phyloP scores from a whole-genome alignment of 1,140 invertebrate genomes.

The Drosophila murphyi region DNA sequence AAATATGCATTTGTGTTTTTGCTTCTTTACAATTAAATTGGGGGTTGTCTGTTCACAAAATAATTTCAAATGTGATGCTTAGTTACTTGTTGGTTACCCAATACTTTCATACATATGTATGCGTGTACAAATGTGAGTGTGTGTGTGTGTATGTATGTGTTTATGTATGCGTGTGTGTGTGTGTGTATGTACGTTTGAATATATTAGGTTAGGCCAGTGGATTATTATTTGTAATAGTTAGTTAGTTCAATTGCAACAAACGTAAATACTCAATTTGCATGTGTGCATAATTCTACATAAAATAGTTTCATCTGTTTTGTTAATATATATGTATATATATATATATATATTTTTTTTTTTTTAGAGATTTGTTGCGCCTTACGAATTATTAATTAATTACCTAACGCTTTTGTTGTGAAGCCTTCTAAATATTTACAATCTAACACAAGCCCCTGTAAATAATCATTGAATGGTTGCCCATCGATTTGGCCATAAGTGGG shows the following conservation, averaged over 20 bases:
- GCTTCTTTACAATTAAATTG: constrained; percentile 43
- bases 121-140: constrained; percentile 13
- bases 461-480: constrained; percentile 63
- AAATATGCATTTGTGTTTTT: constrained; percentile 34
- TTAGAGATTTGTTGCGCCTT: constrained; percentile 47
- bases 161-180: background rate
- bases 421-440: constrained; percentile 63
- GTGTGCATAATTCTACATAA: constrained; percentile 67
- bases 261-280: constrained; percentile 68
- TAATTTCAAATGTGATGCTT: constrained; percentile 71
- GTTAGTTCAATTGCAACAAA: constrained; percentile 67
- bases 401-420: constrained; percentile 37
- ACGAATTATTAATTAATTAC: constrained; percentile 29
- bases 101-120: constrained; percentile 32
- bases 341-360: background rate
- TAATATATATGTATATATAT: constrained; percentile 45
- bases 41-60: constrained; percentile 55
- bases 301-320: constrained; percentile 64
- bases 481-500: constrained; percentile 24
- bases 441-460: constrained; percentile 82
- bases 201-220: constrained; percentile 22
- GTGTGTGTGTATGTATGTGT: background rate
- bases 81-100: constrained; percentile 38
- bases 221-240: constrained; percentile 49
- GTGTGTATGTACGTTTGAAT: constrained; percentile 4